Percentiles rank a stretch among this genome's conserved stretches.
Conservation (phyloP, 2,888 invertebrate species). For the Deilephila porcellus region DNA sequence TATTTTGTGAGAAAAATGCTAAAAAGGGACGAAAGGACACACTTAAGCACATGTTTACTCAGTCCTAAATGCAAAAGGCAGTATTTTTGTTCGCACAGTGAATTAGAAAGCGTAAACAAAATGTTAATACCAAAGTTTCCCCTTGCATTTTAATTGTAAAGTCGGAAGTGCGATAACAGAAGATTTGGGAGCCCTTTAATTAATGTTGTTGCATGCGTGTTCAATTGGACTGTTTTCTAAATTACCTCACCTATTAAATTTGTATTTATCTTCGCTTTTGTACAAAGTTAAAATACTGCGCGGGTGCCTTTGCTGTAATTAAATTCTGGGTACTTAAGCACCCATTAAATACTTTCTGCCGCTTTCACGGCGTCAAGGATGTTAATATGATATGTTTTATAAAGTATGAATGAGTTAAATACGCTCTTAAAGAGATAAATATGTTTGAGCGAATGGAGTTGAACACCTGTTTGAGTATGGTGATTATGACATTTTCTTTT, state of each 20-base stretch:
- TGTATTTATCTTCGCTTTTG: slow-evolving; percentile 49
- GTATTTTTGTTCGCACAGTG: slow-evolving; percentile 36
- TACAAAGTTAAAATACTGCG: slow-evolving; percentile 43
- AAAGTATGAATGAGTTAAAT: slow-evolving; percentile 24
- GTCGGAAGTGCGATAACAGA: slow-evolving; percentile 78
- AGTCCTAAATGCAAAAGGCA: neutral
- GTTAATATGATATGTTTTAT: slow-evolving; percentile 1
- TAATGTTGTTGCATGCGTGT: slow-evolving; percentile 80
- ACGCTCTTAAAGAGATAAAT: slow-evolving; percentile 10
- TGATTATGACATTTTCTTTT: slow-evolving; percentile 7
- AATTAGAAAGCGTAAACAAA: slow-evolving; percentile 61
- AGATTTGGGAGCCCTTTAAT: slow-evolving; percentile 81
- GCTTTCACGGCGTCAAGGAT: slow-evolving; percentile 18
- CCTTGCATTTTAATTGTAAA: slow-evolving; percentile 79
- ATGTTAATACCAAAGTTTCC: slow-evolving; percentile 67
- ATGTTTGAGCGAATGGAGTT: slow-evolving; percentile 4
- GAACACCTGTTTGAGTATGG: slow-evolving; percentile 8
- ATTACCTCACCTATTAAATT: slow-evolving; percentile 41
- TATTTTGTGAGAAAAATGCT: too few relatives aligned
- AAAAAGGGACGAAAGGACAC: neutral
- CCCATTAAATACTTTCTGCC: slow-evolving; percentile 28
- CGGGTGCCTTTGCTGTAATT: slow-evolving; percentile 45
- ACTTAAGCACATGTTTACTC: neutral
- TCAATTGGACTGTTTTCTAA: slow-evolving; percentile 45
- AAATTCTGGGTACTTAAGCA: slow-evolving; percentile 43